phyloP scores from a whole-genome alignment of 2,797 vertebrate genomes.

The Sphenodon punctatus region DNA sequence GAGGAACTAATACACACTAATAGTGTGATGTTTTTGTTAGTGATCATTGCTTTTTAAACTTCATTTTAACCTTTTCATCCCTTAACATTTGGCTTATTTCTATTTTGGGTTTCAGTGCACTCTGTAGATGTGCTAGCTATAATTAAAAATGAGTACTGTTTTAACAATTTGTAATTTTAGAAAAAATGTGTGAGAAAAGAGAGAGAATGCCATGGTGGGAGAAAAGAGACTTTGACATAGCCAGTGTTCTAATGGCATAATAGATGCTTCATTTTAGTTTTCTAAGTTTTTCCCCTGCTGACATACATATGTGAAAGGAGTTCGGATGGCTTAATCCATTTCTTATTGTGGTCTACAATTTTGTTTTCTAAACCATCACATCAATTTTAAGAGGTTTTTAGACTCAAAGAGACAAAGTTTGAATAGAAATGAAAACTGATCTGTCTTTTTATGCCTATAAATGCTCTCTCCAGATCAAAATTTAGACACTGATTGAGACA shows the following conservation, averaged over 20 bases:
- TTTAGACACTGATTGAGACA: too few relatives aligned
- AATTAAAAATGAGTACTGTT: not conserved
- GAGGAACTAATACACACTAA: not conserved
- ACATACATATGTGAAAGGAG: not conserved
- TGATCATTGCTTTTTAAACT: not conserved
- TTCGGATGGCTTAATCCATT: not conserved
- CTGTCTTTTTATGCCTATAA: not conserved
- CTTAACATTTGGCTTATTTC: not conserved
- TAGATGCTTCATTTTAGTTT: too few relatives aligned
- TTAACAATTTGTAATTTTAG: not conserved
- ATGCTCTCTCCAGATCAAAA: not conserved
- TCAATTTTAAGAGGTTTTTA: too few relatives aligned
- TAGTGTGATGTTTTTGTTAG: not conserved
- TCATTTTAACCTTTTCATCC: not conserved
- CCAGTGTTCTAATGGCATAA: too few relatives aligned
- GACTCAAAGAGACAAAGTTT: not conserved
- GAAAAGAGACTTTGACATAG: too few relatives aligned
- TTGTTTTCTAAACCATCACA: too few relatives aligned
- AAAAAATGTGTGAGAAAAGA: too few relatives aligned
- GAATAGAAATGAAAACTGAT: not conserved
- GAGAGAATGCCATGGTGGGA: too few relatives aligned
- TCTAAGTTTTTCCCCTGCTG: too few relatives aligned
- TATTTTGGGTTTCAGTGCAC: not conserved
- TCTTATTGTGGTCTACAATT: not conserved
- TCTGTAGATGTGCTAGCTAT: not conserved